Base-by-base conservation (phyloP, 2,113 vertebrate genomes). In the Nicator chloris region DNA sequence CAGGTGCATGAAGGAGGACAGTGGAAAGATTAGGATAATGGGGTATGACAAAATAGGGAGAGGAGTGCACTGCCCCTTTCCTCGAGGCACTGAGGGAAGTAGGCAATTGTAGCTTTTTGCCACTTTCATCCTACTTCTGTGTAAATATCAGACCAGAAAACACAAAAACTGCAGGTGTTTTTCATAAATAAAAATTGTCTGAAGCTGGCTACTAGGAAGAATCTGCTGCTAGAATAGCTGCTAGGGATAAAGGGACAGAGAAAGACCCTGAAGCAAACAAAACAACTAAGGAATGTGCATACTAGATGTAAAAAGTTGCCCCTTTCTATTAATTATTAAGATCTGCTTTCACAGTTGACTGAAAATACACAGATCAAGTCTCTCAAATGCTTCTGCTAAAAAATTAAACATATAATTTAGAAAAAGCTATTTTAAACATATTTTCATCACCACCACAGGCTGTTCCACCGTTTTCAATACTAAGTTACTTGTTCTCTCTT, bases 291-390 rank as follows among this genome's bases (percentile, higher is more conserved):
- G 31, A 83, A 78, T 2, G 2, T 10, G 42, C 15, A 16, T 35
- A 82, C 27, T 30, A 50, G 17, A 61, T 5, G 3, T 81, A 65
- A 94, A 95, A 76, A 78, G 6, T 2, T n/a, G 14, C 22, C 45
- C 37, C 40, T 35, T 92, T 37, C 87, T 84, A 83, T 94, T 90
- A 81, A 92, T 95, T 60, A 93, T 78, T 75, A 92, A 91, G 50
- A 82, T 19, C 49, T 71, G 75, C 39, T 93, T 94, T 88, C 65
- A 78, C 40, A 73, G 72, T 53, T 94, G 68, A 88, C 16, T 90
- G 60, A 86, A 80, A 95, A 71, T 21, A 92, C 21, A 60, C 1
- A 56, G 18, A 92, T 61, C 15, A 40, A 88, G 40, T 40, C 26
- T 28, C 44, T 53, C n/a, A 92, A 93, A 68, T 7, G 40, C 37